Evolutionary conservation across 2,113 vertebrate genomes (phyloP).

Genomic region (Solea senegalensis): DNA sequence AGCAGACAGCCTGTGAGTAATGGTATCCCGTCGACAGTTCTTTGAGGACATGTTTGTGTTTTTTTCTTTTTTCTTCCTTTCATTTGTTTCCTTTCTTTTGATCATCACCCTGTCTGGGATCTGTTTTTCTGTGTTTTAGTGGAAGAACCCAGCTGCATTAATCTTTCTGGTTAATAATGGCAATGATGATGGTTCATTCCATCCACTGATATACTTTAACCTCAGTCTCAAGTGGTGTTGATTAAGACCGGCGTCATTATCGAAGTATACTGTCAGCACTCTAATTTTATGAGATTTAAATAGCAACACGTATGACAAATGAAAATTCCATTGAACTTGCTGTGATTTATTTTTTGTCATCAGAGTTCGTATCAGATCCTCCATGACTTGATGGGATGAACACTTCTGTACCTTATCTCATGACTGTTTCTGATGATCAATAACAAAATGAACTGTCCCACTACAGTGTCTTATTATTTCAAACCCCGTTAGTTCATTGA

Average conservation of each 20-base stretch:
- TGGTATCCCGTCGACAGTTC: neutral
- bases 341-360: neutral
- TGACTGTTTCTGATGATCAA: conserved; percentile 2
- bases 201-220: neutral
- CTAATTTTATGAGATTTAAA: conserved; percentile 22
- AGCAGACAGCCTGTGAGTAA: conserved; percentile 45
- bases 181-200: neutral
- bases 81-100: conserved; percentile 14
- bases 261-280: neutral
- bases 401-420: no score
- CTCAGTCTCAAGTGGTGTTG: neutral
- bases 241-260: conserved; percentile 4
- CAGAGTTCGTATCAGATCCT: neutral
- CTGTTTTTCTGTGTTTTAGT: neutral
- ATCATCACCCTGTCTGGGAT: conserved; percentile 2
- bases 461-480: conserved; percentile 22
- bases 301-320: neutral
- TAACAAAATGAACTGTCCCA: neutral
- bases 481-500: conserved; percentile 31
- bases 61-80: conserved; percentile 13
- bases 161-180: neutral
- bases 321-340: neutral
- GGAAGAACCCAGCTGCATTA: neutral
- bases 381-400: neutral
- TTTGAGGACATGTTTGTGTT: conserved; percentile 38